Base-by-base conservation (phyloP, 2,888 invertebrate species). In the Leucania comma region DNA sequence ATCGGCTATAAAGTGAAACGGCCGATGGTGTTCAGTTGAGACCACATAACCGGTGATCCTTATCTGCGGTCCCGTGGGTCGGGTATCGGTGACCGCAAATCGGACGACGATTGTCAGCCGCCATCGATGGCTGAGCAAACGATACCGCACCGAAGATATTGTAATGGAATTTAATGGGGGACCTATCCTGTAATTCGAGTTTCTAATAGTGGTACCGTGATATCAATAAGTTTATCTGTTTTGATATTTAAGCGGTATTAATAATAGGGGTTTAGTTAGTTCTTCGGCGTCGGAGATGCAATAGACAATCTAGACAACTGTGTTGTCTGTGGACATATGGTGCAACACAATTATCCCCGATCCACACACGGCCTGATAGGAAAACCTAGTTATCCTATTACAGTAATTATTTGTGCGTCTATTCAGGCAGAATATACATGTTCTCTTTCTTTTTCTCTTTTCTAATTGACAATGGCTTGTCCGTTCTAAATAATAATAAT, bases 71-170 rank as follows among this genome's bases (percentile, higher is more conserved):
- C 62, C 67, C 77, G 72, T 72, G 72, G 83, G 74, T 64, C 68
- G 70, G 67, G 64, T 68, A 80, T 75, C 77, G 63, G 84, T 46
- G 69, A 89, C 90, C 89, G 84, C 89, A 88, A 87, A 85, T 86
- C 80, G 85, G 54, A 68, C 61, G 61, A 63, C 81, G 86, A 87
- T 86, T 83, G 81, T 80, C 83, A 80, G 79, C 56, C 63, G 63
- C 73, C 81, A 80, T 81, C 81, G 78, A 87, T 74, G 68, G 68
- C 63, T 53, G 53, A 68, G 81, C 51, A 57, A 76, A 76, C 76
- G 66, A 69, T 72, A 72, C 69, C 71, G 58, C 56, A 53, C 46
- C 12, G 51, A 70, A 66, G 65, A 61, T 67, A 72, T 51, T 60
- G 69, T 72, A 58, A 83, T 75, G 64, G 81, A 77, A 71, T 76